These are phyloP conservation scores for Holotrichia oblita DNA, from an alignment of 1,140 invertebrate genomes.

Conservation along the genomic window DNA sequence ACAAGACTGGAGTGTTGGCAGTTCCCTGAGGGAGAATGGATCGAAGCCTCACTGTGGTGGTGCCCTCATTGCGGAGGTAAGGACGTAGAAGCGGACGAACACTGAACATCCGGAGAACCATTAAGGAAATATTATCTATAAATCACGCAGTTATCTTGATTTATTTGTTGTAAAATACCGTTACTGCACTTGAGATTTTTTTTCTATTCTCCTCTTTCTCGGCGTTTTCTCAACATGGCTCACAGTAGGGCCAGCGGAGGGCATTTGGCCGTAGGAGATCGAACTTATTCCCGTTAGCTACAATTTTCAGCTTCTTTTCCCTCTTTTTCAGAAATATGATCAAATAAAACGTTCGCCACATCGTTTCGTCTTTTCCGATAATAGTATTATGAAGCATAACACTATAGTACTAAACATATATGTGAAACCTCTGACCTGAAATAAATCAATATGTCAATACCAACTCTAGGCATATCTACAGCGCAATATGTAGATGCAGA, in stretches of 20 bases:
- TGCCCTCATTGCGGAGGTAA: not conserved
- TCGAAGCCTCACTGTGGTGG: not conserved
- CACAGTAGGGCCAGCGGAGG: not conserved
- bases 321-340: not conserved
- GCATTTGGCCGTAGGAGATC: constrained; percentile 1
- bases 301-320: not conserved
- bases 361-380: too few relatives aligned
- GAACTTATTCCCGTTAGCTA: not conserved
- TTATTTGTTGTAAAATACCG: constrained; percentile 38
- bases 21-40: not conserved
- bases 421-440: too few relatives aligned
- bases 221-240: not conserved
- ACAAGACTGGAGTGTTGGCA: not conserved
- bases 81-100: not conserved
- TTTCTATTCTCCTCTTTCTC: not conserved
- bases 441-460: too few relatives aligned
- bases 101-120: constrained; percentile 27
- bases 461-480: too few relatives aligned
- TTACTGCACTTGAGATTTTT: constrained; percentile 39
- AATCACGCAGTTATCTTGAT: constrained; percentile 38
- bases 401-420: too few relatives aligned
- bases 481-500: too few relatives aligned
- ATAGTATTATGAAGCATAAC: too few relatives aligned
- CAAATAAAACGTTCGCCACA: not conserved
- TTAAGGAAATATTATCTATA: constrained; percentile 41